phyloP scores from a whole-genome alignment of 1,140 invertebrate genomes.

The Brachionus sp. region DNA sequence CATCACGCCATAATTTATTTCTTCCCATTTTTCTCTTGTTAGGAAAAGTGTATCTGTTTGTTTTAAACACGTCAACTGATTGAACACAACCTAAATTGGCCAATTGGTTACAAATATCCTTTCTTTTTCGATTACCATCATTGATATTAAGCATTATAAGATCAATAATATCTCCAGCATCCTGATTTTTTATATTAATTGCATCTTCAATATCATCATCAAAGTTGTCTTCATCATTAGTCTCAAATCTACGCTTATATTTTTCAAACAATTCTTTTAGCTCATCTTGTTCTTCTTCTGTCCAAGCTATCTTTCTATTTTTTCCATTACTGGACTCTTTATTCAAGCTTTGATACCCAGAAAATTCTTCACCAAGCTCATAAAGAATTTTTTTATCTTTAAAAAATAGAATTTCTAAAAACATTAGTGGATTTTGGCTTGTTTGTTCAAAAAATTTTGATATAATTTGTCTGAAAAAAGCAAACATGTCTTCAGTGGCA shows the following conservation, averaged over 20 bases:
- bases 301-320: constrained; percentile 29
- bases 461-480: constrained; percentile 35
- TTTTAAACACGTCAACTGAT: constrained; percentile 17
- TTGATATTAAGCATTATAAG: constrained; percentile 24
- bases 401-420: constrained; percentile 38
- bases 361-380: constrained; percentile 32
- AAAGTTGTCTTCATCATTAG: neutral
- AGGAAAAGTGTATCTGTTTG: neutral
- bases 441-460: constrained; percentile 43
- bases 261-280: constrained; percentile 31
- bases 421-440: constrained; percentile 17
- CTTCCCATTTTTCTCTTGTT: constrained; percentile 7
- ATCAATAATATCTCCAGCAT: constrained; percentile 27
- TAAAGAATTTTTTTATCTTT: constrained; percentile 39
- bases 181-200: neutral
- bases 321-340: neutral
- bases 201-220: constrained; percentile 7
- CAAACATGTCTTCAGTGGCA: constrained; percentile 41
- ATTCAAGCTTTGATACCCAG: neutral
- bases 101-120: constrained; percentile 35
- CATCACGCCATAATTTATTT: constrained; percentile 8
- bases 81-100: constrained; percentile 31
- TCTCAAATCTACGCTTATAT: constrained; percentile 8
- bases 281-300: constrained; percentile 34
- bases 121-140: constrained; percentile 27